phyloP scores from a whole-genome alignment of 2,113 vertebrate genomes.

The Austrofundulus limnaeus region DNA sequence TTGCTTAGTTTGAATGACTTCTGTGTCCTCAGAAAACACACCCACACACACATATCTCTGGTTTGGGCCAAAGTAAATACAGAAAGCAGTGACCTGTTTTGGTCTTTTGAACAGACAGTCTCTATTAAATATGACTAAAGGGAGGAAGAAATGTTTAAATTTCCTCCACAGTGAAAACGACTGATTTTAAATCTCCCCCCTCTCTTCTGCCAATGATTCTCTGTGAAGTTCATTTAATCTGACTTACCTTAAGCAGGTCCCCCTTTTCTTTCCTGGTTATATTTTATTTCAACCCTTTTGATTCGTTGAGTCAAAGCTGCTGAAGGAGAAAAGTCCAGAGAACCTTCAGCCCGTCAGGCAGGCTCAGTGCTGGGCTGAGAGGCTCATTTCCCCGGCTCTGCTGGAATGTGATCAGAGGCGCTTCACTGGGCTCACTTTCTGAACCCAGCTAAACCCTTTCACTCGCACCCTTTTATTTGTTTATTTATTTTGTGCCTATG shows the following conservation, averaged over 20 bases:
- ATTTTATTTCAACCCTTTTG: neutral
- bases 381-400: slow-evolving; percentile 54
- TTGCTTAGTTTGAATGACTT: slow-evolving; percentile 61
- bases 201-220: neutral
- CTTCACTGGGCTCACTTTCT: slow-evolving; percentile 21
- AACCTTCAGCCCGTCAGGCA: slow-evolving; percentile 50
- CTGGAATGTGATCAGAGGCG: slow-evolving; percentile 54
- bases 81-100: slow-evolving; percentile 43
- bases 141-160: slow-evolving; percentile 8
- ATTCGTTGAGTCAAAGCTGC: slow-evolving; percentile 29
- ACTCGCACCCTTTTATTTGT: neutral
- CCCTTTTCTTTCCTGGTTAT: neutral
- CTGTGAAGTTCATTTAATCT: slow-evolving; percentile 12
- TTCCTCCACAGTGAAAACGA: neutral
- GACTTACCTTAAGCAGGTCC: slow-evolving; percentile 56
- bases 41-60: slow-evolving; percentile 8
- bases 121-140: slow-evolving; percentile 31
- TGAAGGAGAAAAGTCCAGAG: slow-evolving; percentile 47
- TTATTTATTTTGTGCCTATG: neutral
- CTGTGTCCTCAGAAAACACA: slow-evolving; percentile 31
- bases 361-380: slow-evolving; percentile 48
- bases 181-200: slow-evolving; percentile 13
- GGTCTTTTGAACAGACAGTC: slow-evolving; percentile 30
- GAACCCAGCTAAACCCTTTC: slow-evolving; percentile 2
- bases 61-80: slow-evolving; percentile 61